Evolutionary conservation across 35 echinoderm and acorn worm genomes (phyloP).

Genomic region (Stichopus chloronotus): DNA sequence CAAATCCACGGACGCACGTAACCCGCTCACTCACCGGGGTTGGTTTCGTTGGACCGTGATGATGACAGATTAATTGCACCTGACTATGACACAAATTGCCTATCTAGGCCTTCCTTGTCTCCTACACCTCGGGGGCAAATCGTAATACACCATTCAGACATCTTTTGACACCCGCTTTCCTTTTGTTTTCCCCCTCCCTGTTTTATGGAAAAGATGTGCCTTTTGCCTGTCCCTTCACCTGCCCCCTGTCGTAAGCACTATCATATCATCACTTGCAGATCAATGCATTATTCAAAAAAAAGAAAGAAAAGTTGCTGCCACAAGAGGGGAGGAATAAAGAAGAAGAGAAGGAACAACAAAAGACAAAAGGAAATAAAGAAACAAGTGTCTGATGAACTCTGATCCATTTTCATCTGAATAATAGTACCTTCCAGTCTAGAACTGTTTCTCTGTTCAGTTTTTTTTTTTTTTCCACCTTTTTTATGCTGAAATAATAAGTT

Average conservation of each 20-base stretch:
- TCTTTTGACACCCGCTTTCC: not conserved
- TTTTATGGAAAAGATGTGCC: not conserved
- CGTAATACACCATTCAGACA: not conserved
- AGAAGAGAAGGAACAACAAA: too few relatives aligned
- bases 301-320: not conserved
- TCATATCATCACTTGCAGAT: slow-evolving; percentile 12
- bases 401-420: slow-evolving; percentile 1
- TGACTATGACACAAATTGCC: not conserved
- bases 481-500: not conserved
- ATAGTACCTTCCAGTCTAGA: not conserved
- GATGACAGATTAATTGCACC: not conserved
- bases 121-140: not conserved
- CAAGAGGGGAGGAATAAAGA: too few relatives aligned
- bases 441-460: not conserved
- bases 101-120: not conserved
- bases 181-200: not conserved
- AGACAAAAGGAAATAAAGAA: too few relatives aligned
- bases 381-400: too few relatives aligned
- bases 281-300: not conserved
- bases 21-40: not conserved
- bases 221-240: not conserved
- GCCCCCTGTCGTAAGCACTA: not conserved
- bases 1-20: not conserved
- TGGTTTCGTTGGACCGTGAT: not conserved
- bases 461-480: not conserved